Evolutionary conservation across 2,888 invertebrate genomes (phyloP).

Genomic region (Quadriops clusia): DNA sequence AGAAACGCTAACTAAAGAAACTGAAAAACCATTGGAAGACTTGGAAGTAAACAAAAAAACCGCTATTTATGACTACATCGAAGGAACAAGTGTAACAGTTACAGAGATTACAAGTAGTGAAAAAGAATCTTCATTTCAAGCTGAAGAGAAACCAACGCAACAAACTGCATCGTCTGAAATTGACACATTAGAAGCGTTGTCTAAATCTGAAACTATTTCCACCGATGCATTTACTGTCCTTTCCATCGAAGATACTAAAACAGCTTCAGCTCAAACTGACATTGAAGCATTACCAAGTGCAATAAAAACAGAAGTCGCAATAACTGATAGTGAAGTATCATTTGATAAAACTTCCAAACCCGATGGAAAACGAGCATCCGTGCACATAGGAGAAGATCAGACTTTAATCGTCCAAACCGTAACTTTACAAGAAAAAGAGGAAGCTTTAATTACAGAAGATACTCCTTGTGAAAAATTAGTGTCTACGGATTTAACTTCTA

Average conservation of each 20-base stretch:
- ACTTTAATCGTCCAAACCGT: conserved; percentile 38
- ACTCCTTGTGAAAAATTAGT: conserved; percentile 29
- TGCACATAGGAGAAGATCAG: conserved; percentile 35
- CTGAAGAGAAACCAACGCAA: conserved; percentile 26
- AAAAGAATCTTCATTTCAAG: conserved; percentile 31
- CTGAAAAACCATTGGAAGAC: conserved; percentile 34
- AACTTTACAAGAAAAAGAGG: conserved; percentile 39
- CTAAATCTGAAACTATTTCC: conserved; percentile 38
- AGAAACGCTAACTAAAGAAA: conserved; percentile 33
- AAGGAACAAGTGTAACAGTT: conserved; percentile 35
- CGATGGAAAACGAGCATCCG: conserved; percentile 32
- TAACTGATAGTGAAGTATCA: conserved; percentile 35
- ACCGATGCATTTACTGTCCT: conserved; percentile 33
- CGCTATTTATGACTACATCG: conserved; percentile 35
- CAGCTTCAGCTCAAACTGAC: conserved; percentile 30
- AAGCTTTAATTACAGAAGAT: conserved; percentile 28
- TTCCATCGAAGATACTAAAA: conserved; percentile 25
- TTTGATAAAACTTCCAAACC: conserved; percentile 26
- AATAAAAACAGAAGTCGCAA: conserved; percentile 35
- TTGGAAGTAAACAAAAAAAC: conserved; percentile 30
- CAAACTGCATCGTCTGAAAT: conserved; percentile 31
- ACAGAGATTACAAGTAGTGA: conserved; percentile 42
- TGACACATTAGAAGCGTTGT: conserved; percentile 36
- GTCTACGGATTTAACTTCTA: conserved; percentile 27
- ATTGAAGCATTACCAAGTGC: conserved; percentile 32